phyloP scores from a whole-genome alignment of 2,888 invertebrate species.

The Sinhomidia bicolor region DNA sequence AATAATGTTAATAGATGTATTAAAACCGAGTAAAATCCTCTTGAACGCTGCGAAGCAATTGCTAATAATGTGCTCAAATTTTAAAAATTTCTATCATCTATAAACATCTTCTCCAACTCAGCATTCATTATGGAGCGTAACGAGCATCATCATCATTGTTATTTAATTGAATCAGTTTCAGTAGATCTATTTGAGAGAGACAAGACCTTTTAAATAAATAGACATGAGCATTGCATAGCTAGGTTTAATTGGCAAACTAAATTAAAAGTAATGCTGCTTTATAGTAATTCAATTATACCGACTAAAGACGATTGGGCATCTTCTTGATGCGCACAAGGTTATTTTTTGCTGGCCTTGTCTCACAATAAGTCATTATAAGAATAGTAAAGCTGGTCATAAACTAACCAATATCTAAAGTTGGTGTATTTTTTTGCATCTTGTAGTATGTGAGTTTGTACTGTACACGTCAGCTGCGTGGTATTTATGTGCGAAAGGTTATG shows the following conservation, averaged over 20 bases:
- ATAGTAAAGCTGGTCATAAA: background rate
- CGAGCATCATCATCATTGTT: too few relatives aligned
- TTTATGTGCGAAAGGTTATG: constrained; percentile 7
- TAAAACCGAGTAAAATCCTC: background rate
- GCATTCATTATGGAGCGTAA: too few relatives aligned
- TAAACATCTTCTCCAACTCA: too few relatives aligned
- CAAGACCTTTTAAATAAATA: too few relatives aligned
- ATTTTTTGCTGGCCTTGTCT: constrained; percentile 10
- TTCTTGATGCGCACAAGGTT: background rate
- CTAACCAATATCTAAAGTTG: background rate
- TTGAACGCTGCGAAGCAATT: too few relatives aligned
- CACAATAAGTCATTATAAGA: background rate
- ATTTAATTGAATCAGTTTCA: too few relatives aligned
- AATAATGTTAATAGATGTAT: too few relatives aligned
- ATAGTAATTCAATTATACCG: background rate
- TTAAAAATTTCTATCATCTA: too few relatives aligned
- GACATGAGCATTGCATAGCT: too few relatives aligned
- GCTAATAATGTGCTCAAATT: too few relatives aligned
- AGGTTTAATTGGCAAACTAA: too few relatives aligned
- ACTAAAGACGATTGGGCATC: background rate
- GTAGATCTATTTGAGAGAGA: too few relatives aligned
- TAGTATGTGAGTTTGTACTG: background rate
- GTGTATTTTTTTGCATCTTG: background rate
- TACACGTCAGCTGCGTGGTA: background rate
- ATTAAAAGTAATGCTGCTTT: background rate